Conservation (phyloP, 2,888 invertebrate species). For the Euphydryas editha region DNA sequence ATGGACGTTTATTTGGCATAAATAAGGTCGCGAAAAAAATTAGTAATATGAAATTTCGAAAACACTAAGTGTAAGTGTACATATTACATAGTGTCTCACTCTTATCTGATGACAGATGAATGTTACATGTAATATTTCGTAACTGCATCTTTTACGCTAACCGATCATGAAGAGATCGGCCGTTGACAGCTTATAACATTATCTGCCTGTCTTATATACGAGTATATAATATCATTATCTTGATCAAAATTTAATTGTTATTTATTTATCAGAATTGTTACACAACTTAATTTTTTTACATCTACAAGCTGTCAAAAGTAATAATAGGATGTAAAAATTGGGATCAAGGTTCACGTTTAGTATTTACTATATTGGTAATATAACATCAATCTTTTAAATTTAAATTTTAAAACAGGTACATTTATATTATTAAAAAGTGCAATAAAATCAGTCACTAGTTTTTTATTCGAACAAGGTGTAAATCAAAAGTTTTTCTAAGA, state of each 20-base stretch:
- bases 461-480: neutral
- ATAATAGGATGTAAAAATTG: neutral
- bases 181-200: conserved; percentile 53
- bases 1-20: no score
- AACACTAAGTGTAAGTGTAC: neutral
- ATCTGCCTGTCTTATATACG: no score
- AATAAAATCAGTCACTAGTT: neutral
- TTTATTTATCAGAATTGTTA: neutral
- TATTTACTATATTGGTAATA: no score
- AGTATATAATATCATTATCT: conserved; percentile 33
- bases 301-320: neutral
- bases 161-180: conserved; percentile 48
- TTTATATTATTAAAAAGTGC: no score
- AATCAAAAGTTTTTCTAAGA: neutral
- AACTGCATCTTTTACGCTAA: conserved; percentile 57
- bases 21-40: no score
- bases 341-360: no score
- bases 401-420: no score
- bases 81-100: neutral
- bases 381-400: neutral
- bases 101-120: conserved; percentile 20
- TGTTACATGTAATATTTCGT: conserved; percentile 38
- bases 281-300: neutral
- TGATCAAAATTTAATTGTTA: conserved; percentile 15
- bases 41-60: neutral